phyloP scores from a whole-genome alignment of 1,140 invertebrate genomes.

The Conopomorpha cramerella region DNA sequence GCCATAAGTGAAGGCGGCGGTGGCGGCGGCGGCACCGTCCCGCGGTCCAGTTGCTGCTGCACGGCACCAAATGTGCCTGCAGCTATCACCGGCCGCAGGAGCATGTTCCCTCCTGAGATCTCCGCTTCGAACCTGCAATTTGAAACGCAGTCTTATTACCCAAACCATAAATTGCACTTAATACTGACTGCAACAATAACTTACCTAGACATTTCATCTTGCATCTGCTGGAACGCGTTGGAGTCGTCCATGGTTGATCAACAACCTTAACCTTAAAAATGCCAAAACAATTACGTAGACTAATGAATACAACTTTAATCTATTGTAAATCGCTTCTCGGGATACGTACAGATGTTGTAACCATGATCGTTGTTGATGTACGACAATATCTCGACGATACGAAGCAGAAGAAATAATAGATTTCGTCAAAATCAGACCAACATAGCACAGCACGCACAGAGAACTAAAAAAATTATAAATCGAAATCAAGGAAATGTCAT shows the following conservation, averaged over 20 bases:
- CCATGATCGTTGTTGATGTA: too few relatives aligned
- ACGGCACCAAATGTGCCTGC: conserved; percentile 70
- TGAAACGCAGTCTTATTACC: conserved; percentile 2
- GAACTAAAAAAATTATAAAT: too few relatives aligned
- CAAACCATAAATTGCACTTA: conserved; percentile 4
- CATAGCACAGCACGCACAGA: too few relatives aligned
- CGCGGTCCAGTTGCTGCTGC: conserved; percentile 66
- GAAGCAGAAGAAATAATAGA: too few relatives aligned
- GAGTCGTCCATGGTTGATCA: conserved; percentile 42
- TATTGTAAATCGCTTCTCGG: conserved; percentile 8
- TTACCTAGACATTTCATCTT: conserved; percentile 84
- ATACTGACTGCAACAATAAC: conserved; percentile 3
- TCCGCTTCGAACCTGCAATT: conserved; percentile 80
- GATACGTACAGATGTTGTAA: conserved; percentile 28
- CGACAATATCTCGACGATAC: too few relatives aligned
- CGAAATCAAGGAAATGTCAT: too few relatives aligned
- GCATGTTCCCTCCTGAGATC: conserved; percentile 68
- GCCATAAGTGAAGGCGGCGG: conserved; percentile 43
- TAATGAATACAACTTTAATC: conserved; percentile 11
- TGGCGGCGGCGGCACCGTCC: conserved; percentile 64
- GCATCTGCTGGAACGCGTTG: conserved; percentile 70
- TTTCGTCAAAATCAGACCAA: too few relatives aligned
- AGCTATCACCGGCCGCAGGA: conserved; percentile 67
- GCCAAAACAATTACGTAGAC: conserved; percentile 44
- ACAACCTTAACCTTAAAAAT: conserved; percentile 40